Conservation (phyloP, 2,888 invertebrate genomes). For the Eueremaeus valkanovi region DNA sequence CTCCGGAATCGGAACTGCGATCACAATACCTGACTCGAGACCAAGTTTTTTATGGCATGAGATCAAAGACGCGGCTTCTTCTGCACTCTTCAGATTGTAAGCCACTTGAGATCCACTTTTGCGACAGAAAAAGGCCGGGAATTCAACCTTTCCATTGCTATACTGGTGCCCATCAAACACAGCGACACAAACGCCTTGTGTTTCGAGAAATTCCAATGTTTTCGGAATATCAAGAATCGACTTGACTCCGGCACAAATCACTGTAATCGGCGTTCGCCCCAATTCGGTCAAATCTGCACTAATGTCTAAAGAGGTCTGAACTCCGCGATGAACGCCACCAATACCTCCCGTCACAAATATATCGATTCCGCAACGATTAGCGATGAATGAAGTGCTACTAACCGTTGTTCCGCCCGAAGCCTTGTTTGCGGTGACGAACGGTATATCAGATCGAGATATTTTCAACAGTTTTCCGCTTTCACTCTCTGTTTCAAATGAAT, state of each 20-base stretch:
- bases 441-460: constrained; percentile 62
- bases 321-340: constrained; percentile 91
- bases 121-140: constrained; percentile 90
- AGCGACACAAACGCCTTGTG: constrained; percentile 86
- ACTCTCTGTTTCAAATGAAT: too few relatives aligned
- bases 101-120: constrained; percentile 70
- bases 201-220: constrained; percentile 93
- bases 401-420: constrained; percentile 91
- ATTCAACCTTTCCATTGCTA: constrained; percentile 56
- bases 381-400: constrained; percentile 83
- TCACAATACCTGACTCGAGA: constrained; percentile 59
- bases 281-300: constrained; percentile 92
- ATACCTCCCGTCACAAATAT: constrained; percentile 90
- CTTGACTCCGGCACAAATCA: constrained; percentile 93
- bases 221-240: constrained; percentile 92
- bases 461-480: constrained; percentile 52
- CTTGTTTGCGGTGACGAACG: constrained; percentile 61
- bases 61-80: constrained; percentile 70
- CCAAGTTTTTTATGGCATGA: constrained; percentile 46
- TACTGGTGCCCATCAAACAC: constrained; percentile 60
- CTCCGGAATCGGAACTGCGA: constrained; percentile 84
- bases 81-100: constrained; percentile 61
- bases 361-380: constrained; percentile 73
- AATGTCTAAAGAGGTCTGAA: constrained; percentile 79
- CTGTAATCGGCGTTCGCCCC: constrained; percentile 76